Conservation (phyloP, 2,113 vertebrate genomes). For the Talpa occidentalis region DNA sequence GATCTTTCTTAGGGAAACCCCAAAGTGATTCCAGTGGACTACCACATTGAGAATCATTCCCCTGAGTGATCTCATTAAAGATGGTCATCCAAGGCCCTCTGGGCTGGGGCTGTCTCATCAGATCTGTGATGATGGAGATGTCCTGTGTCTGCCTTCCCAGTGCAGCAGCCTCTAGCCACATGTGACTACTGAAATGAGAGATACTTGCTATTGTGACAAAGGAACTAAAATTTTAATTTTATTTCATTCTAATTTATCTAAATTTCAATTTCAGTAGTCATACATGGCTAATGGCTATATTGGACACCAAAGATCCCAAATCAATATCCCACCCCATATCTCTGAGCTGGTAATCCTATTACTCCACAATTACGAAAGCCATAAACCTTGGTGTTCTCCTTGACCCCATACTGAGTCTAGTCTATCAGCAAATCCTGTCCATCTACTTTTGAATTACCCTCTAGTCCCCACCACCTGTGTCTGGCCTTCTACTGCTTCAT, state of each 20-base stretch:
- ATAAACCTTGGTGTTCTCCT: neutral
- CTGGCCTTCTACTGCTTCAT: neutral
- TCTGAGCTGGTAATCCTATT: neutral
- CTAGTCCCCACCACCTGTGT: neutral
- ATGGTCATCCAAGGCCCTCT: neutral
- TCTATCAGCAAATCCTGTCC: neutral
- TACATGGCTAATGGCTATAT: neutral
- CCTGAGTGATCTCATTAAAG: neutral
- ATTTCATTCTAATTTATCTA: conserved; percentile 34
- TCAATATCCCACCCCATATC: neutral
- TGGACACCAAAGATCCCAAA: neutral
- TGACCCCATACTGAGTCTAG: neutral
- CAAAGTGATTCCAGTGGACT: neutral
- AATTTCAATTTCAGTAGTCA: neutral
- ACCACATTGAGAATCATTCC: neutral
- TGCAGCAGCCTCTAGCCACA: neutral
- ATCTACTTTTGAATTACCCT: neutral
- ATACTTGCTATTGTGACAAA: conserved; percentile 1
- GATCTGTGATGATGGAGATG: neutral
- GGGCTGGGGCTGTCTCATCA: neutral
- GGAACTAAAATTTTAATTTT: neutral
- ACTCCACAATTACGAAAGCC: neutral
- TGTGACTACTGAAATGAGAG: neutral
- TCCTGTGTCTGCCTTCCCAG: neutral
- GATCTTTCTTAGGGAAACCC: neutral